Base-by-base conservation (phyloP, 2,797 vertebrate species). In the Microctenopoma stevenorrisi region DNA sequence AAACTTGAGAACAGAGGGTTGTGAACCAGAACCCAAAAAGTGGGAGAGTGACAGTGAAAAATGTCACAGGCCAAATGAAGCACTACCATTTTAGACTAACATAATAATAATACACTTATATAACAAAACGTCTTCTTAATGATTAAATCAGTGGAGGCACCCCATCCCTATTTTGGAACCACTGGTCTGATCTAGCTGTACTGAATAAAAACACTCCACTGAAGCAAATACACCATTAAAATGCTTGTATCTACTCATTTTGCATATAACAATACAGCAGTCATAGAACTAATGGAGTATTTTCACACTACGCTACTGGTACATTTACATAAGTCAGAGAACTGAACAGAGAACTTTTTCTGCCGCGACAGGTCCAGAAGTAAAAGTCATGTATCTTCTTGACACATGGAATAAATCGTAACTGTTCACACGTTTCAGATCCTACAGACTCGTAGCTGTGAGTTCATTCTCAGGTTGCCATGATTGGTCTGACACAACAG, bases 401-500 rank as follows among this genome's bases (percentile, higher is more conserved):
- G 18, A 46, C 15, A 49, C 38, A 28, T 6, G 28, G 16, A 44
- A 30, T 26, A 16, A 18, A 22, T 55, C 25, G n/a, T 38, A 28
- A 18, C 9, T 15, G 15, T 3, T 30, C n/a, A 42, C 11, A 37
- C 12, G 15, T n/a, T n/a, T 4, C 47, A 38, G 46, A 46, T 50
- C 1, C 7, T 3, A 37, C 35, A 37, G 35, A 37, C 35, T 7
- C 9, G 35, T 37, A 7, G 7, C 9, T 7, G 35, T 7, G 9
- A 7, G 7, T 37, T 37, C 5, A 30, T 43, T 38, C 47, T 47
- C 26, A 1, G 15, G 14, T 46, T 88, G 88, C 57, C 54, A 71
- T 83, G 52, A 70, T 63, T 49, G 33, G 37, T 70, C n/a, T 75
- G 43, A 66, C 68, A 83, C 91, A 86, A 90, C 82, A 92, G 91